Conservation (phyloP, 2,888 invertebrate genomes). For the Drosophila mulleri region DNA sequence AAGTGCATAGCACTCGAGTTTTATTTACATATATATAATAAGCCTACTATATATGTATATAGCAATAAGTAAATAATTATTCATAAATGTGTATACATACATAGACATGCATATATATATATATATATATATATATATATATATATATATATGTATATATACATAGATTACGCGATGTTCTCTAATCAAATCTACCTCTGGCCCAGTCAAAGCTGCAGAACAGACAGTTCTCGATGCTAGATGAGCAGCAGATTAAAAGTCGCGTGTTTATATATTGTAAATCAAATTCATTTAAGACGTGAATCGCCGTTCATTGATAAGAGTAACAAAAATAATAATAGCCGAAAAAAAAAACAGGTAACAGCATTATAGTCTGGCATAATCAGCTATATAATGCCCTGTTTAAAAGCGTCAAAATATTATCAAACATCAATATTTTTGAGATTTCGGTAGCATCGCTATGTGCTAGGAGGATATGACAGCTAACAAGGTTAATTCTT, state of each 20-base stretch:
- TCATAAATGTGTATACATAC: not conserved
- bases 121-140: not conserved
- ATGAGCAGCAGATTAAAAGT: slow-evolving; percentile 56
- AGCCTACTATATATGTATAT: not conserved
- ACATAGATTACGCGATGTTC: slow-evolving; percentile 49
- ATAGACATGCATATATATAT: not conserved
- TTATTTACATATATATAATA: slow-evolving; percentile 7
- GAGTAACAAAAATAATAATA: not conserved
- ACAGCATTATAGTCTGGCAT: not conserved
- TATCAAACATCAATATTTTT: not conserved
- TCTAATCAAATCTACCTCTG: slow-evolving; percentile 69
- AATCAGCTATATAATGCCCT: not conserved
- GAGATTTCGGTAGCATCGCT: not conserved
- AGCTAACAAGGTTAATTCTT: too few relatives aligned
- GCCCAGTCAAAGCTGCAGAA: slow-evolving; percentile 41
- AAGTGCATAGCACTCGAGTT: slow-evolving; percentile 37
- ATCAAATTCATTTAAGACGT: slow-evolving; percentile 50
- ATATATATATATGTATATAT: not conserved
- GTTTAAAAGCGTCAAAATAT: not conserved
- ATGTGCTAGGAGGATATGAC: too few relatives aligned
- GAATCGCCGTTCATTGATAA: slow-evolving; percentile 16
- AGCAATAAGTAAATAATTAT: slow-evolving; percentile 1
- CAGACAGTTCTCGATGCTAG: slow-evolving; percentile 45
- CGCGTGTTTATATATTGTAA: slow-evolving; percentile 62
- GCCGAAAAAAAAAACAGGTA: not conserved